Evolutionary conservation across 2,113 vertebrate genomes (phyloP).

Genomic region (Scolopax mira): DNA sequence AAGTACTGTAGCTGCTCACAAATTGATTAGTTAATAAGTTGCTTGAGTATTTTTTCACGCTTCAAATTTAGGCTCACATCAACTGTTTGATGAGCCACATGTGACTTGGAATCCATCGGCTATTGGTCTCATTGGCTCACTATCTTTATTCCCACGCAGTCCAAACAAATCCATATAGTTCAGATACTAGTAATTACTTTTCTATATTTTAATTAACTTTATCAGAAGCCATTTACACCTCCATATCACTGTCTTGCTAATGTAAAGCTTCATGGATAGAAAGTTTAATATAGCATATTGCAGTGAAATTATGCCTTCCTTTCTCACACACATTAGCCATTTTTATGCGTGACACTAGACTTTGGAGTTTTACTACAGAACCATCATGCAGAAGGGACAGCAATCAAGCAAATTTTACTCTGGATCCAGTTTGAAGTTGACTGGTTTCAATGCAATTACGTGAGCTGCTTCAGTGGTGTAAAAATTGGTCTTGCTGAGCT

Average conservation of each 20-base stretch:
- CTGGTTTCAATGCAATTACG: neutral
- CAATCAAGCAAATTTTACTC: neutral
- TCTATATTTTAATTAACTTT: neutral
- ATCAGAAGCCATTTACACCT: neutral
- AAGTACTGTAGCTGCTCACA: neutral
- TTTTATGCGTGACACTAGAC: neutral
- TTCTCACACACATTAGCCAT: neutral
- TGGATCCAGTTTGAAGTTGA: rapidly evolving
- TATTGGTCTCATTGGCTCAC: neutral
- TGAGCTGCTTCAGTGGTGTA: neutral
- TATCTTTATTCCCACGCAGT: neutral
- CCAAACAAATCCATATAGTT: neutral
- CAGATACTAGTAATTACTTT: constrained; percentile 10
- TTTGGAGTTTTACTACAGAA: neutral
- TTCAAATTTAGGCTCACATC: neutral
- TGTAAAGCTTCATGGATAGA: neutral
- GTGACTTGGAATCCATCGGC: neutral
- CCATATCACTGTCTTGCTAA: neutral
- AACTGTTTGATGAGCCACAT: neutral
- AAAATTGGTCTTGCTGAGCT: rapidly evolving
- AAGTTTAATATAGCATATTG: neutral
- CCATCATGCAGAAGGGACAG: neutral
- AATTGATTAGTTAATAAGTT: neutral
- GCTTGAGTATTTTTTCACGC: neutral
- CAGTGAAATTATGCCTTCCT: neutral